A percentile compares a stretch with the other conserved stretches of the same genome.
Evolutionary conservation across 2,888 invertebrate genomes (phyloP).

Genomic region (Hymenopus coronatus): DNA sequence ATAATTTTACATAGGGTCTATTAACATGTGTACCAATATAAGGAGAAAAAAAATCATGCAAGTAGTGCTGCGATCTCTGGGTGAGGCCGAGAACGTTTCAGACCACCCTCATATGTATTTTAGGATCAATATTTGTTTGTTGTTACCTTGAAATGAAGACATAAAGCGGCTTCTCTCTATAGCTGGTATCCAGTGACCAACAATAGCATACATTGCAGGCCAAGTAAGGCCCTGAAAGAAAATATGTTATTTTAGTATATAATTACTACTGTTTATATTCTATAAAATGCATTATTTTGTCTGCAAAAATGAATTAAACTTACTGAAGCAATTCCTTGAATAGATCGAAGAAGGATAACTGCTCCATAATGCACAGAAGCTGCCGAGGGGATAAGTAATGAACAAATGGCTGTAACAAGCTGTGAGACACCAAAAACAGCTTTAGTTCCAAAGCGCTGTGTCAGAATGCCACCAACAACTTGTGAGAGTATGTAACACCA

Average conservation of each 20-base stretch:
- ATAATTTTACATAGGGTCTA: too few species aligned
- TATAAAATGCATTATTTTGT: background rate
- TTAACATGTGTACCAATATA: too few species aligned
- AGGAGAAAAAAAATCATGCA: too few species aligned
- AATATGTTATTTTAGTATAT: background rate
- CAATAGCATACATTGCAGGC: slow-evolving; percentile 74
- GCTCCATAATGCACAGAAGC: slow-evolving; percentile 60
- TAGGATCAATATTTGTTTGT: background rate
- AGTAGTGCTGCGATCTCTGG: too few species aligned
- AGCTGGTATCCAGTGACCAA: slow-evolving; percentile 71
- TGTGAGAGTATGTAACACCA: slow-evolving; percentile 72
- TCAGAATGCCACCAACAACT: slow-evolving; percentile 65
- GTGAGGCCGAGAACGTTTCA: too few species aligned
- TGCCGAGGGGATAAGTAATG: slow-evolving; percentile 62
- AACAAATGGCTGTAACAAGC: slow-evolving; percentile 64
- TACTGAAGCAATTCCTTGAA: slow-evolving; percentile 68
- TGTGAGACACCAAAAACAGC: slow-evolving; percentile 69
- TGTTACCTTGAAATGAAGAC: slow-evolving; percentile 68
- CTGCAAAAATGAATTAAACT: slow-evolving; percentile 39
- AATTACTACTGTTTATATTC: background rate
- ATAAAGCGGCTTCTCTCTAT: slow-evolving; percentile 68
- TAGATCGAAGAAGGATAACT: slow-evolving; percentile 60
- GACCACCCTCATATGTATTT: too few species aligned
- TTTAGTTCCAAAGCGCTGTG: slow-evolving; percentile 69
- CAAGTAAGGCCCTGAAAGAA: slow-evolving; percentile 61